Conservation (phyloP, 1,140 invertebrate species). For the Druon quercuslanigerum region DNA sequence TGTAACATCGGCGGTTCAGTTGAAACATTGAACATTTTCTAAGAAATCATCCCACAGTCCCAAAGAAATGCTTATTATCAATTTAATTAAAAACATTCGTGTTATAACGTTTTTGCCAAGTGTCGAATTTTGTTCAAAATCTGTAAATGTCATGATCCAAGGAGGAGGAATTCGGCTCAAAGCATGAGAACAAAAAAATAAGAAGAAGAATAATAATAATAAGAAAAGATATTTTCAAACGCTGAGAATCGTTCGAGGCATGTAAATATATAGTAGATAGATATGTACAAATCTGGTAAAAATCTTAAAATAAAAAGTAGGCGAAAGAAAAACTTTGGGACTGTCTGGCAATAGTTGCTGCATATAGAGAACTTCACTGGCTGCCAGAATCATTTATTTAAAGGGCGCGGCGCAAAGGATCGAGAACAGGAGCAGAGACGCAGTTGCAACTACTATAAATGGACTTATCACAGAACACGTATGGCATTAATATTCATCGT, state of each 20-base stretch:
- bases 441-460: conserved; percentile 74
- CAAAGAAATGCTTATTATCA: conserved; percentile 43
- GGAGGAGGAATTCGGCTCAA: no score
- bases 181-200: no score
- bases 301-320: conserved; percentile 54
- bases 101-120: background rate
- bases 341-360: conserved; percentile 60
- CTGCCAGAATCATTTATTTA: conserved; percentile 63
- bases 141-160: no score
- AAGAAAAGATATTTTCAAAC: no score
- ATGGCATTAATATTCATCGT: conserved; percentile 77
- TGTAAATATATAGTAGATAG: conserved; percentile 62
- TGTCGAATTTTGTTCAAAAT: no score
- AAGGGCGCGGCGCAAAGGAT: conserved; percentile 53
- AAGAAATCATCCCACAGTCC: conserved; percentile 70
- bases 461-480: conserved; percentile 78
- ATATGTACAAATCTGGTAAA: conserved; percentile 50
- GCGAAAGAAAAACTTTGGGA: conserved; percentile 61
- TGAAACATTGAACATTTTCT: conserved; percentile 65
- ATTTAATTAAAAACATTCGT: background rate
- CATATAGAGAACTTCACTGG: conserved; percentile 66
- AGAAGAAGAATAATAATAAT: no score
- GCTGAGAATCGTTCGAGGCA: conserved; percentile 46
- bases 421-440: conserved; percentile 65
- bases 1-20: conserved; percentile 65